phyloP scores from a whole-genome alignment of 64 coral and sea anemone species.

The Montipora sp. region DNA sequence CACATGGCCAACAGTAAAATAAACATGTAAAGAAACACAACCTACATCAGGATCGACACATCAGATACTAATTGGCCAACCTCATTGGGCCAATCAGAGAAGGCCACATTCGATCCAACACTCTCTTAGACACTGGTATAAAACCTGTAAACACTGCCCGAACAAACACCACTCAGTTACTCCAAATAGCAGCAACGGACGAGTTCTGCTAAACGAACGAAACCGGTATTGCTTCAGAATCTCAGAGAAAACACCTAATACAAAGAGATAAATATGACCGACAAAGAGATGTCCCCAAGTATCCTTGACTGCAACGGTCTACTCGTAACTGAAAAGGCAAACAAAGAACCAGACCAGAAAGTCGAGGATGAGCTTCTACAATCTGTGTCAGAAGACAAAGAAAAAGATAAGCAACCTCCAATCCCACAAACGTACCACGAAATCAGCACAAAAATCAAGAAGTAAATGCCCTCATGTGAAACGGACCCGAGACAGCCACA shows the following conservation, averaged over 20 bases:
- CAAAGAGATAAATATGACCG: slow-evolving; percentile 5
- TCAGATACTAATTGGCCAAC: no score
- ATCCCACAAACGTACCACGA: no score
- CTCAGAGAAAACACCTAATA: slow-evolving; percentile 10
- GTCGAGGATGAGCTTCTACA: neutral
- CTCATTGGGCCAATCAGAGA: no score
- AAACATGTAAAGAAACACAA: no score
- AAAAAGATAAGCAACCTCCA: no score
- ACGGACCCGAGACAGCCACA: no score
- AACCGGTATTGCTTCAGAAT: slow-evolving; percentile 11
- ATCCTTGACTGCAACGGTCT: slow-evolving; percentile 1
- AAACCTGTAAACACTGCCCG: neutral
- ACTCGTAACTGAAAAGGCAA: neutral
- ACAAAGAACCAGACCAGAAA: slow-evolving; percentile 16
- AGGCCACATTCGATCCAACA: neutral
- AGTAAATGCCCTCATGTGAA: no score
- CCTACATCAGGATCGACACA: no score
- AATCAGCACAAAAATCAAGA: no score
- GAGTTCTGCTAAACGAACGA: neutral
- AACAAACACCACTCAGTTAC: neutral
- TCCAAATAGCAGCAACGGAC: slow-evolving; percentile 15
- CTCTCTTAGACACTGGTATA: neutral
- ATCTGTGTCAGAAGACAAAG: no score
- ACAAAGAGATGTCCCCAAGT: neutral
- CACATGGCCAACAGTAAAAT: no score